Base-by-base conservation (phyloP, 1,140 invertebrate genomes). In the Pseudomyrmex pallidus region DNA sequence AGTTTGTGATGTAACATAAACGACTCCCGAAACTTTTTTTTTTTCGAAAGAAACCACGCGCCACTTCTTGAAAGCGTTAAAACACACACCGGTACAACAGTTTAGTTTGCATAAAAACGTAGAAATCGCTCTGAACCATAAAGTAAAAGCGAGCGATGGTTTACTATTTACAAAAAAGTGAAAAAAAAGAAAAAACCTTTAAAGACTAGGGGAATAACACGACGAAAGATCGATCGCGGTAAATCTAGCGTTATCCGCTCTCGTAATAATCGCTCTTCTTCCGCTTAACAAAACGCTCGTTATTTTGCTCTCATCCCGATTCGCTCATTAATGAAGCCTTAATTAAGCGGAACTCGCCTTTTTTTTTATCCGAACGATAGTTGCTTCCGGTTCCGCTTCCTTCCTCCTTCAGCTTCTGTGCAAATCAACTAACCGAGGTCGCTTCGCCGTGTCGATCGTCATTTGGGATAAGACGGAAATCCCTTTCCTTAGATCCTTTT, bases 311-410 rank as follows among this genome's bases (percentile, higher is more conserved):
- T 59, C 17, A 54, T 70, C 48, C 50, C 85, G 22, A 84, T 82
- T 82, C 87, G 70, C 78, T 88, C 84, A 88, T 88, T 89, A 89
- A 88, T 74, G 80, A 82, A 84, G 74, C 57, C 80, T 89, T 89
- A 87, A 89, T 89, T 89, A 89, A 54, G 74, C 62, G 54, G 7
- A 76, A 56, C 63, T 82, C 64, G 84, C 68, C 72, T 35, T 35
- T 7, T 35, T 89, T 89, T 87, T 87, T 87, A 89, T 82, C 82
- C 87, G 72, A 78, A 89, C 85, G 89, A 89, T 89, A 90, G 82
- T 70, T 59, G 68, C 83, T 90, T 90, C 89, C 89, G 85, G 87
- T 90, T 90, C 89, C 89, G 89, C 87, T 90, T 87, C 85, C 87
- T 90, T 87, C 85, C 85, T 87, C 85, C 85, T 87, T 35, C 72